phyloP scores from a whole-genome alignment of 1,140 invertebrate species.

The Yoshiicerus persimilis region DNA sequence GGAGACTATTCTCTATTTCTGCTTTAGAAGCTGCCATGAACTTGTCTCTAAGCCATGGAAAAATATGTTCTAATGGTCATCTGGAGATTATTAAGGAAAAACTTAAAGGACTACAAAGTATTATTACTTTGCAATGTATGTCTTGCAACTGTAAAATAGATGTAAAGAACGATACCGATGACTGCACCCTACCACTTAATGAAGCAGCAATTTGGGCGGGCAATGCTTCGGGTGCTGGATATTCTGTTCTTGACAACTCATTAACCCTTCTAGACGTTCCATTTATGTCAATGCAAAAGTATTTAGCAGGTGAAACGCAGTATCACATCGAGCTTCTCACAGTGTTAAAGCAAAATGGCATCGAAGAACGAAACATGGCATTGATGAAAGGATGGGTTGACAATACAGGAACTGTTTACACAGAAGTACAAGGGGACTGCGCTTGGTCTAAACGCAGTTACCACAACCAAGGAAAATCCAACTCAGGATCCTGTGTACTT shows the following conservation, averaged over 20 bases:
- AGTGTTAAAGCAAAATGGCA: not conserved
- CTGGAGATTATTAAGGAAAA: too few species aligned
- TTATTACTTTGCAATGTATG: not conserved
- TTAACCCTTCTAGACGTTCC: slow-evolving; percentile 4
- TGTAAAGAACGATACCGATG: not conserved
- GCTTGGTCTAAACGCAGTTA: slow-evolving; percentile 52
- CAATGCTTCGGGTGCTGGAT: not conserved
- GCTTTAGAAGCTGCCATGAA: too few species aligned
- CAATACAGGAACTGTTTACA: slow-evolving; percentile 49
- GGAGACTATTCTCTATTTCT: too few species aligned
- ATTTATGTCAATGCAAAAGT: not conserved
- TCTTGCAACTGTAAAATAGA: not conserved
- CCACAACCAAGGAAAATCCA: slow-evolving; percentile 19
- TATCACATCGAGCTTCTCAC: not conserved
- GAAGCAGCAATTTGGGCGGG: not conserved
- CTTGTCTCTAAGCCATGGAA: too few species aligned
- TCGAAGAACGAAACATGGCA: slow-evolving; percentile 38
- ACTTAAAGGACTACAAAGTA: not conserved
- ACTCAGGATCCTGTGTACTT: slow-evolving; percentile 51
- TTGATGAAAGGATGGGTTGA: slow-evolving; percentile 34
- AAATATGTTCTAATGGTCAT: too few species aligned
- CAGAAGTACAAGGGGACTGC: slow-evolving; percentile 52
- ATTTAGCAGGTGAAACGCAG: not conserved
- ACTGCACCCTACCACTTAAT: not conserved
- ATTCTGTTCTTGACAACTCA: not conserved